A percentile compares a stretch with the other conserved stretches of the same genome.
phyloP scores from a whole-genome alignment of 1,140 invertebrate genomes.

The Antheraea mylitta region DNA sequence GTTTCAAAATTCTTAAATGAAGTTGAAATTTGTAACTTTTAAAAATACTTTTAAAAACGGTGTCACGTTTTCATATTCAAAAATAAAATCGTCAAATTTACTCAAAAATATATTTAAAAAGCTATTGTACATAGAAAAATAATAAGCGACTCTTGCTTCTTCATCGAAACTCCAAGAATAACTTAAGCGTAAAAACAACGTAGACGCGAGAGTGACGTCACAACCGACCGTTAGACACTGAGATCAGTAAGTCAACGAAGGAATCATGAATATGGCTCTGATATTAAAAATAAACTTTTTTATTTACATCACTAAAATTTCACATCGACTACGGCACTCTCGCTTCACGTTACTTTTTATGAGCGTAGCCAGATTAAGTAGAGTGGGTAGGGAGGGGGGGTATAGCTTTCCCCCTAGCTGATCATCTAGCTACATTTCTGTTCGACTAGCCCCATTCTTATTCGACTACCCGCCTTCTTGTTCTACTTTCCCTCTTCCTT shows the following conservation, averaged over 20 bases:
- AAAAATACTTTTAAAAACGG: not conserved
- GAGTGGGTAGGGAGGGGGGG: no score
- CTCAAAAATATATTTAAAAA: not conserved
- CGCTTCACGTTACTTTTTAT: not conserved
- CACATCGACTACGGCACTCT: not conserved
- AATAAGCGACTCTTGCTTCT: not conserved
- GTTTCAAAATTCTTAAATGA: no score
- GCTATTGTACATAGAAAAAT: not conserved
- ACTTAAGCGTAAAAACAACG: not conserved
- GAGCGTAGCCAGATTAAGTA: not conserved
- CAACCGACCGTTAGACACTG: not conserved
- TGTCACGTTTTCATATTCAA: not conserved
- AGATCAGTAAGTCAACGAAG: not conserved
- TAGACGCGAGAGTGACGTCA: not conserved
- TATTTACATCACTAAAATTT: not conserved
- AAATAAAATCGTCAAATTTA: not conserved
- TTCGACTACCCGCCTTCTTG: no score
- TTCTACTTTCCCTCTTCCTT: no score
- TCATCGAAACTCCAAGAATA: not conserved
- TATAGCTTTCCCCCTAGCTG: no score
- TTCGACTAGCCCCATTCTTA: no score
- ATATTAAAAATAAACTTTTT: conserved; percentile 1
- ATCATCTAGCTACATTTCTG: no score
- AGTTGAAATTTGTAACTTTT: not conserved
- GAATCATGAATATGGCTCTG: not conserved